Evolutionary conservation across 2,797 vertebrate species (phyloP).

Genomic region (Gymnodraco acuticeps): DNA sequence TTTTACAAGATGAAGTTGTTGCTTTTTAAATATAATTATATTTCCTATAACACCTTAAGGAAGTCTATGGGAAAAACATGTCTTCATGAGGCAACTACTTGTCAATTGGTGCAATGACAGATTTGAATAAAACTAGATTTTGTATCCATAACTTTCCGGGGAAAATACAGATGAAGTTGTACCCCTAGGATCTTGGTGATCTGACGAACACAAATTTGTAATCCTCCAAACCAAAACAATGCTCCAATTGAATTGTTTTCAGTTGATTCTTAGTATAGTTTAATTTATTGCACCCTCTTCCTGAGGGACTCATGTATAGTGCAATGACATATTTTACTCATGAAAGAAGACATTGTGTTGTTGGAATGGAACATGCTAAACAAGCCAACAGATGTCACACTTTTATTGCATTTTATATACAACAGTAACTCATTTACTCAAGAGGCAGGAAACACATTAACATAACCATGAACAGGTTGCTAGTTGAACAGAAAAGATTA

Average conservation of each 20-base stretch:
- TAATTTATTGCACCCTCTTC: slow-evolving; percentile 21
- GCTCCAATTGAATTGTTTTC: slow-evolving; percentile 6
- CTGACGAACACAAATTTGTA: neutral
- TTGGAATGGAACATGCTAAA: slow-evolving; percentile 20
- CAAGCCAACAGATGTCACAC: slow-evolving; percentile 20
- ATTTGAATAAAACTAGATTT: neutral
- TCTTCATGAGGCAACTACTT: too few relatives aligned
- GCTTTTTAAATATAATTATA: too few relatives aligned
- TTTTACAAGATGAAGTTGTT: too few relatives aligned
- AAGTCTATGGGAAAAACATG: too few relatives aligned
- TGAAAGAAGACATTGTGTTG: slow-evolving; percentile 21
- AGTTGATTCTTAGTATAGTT: slow-evolving; percentile 1
- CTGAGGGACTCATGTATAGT: slow-evolving; percentile 6
- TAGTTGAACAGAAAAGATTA: slow-evolving; percentile 20
- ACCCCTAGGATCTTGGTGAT: neutral
- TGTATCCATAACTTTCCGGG: neutral
- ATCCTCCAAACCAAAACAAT: slow-evolving; percentile 1
- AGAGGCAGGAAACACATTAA: slow-evolving; percentile 21
- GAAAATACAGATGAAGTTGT: slow-evolving; percentile 3
- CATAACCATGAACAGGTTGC: slow-evolving; percentile 26
- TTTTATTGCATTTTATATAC: slow-evolving; percentile 26
- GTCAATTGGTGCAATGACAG: too few relatives aligned
- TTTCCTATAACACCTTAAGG: too few relatives aligned
- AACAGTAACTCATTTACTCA: slow-evolving; percentile 25
- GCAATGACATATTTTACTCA: slow-evolving; percentile 19